Evolutionary conservation across 2,888 invertebrate species (phyloP).

Genomic region (Neoitamus cyanurus): DNA sequence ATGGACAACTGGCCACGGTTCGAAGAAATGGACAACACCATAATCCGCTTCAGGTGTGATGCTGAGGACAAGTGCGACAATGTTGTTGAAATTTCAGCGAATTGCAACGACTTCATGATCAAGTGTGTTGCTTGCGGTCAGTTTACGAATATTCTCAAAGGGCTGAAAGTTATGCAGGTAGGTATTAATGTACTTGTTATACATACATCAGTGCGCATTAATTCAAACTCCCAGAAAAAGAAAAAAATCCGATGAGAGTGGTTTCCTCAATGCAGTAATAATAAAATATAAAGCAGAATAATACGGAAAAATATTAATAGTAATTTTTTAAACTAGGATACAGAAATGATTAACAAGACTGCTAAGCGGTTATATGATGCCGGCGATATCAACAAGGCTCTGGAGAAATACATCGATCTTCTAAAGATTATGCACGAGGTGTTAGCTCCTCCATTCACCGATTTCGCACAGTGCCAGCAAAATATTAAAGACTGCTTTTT

Average conservation of each 20-base stretch:
- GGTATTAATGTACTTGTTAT: too few relatives aligned
- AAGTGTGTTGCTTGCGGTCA: conserved; percentile 76
- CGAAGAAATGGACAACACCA: conserved; percentile 75
- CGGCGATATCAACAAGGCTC: conserved; percentile 73
- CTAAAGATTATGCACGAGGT: conserved; percentile 76
- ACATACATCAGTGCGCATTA: too few relatives aligned
- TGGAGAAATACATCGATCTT: conserved; percentile 74
- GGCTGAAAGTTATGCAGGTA: conserved; percentile 78
- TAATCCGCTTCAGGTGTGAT: conserved; percentile 75
- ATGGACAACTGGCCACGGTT: conserved; percentile 81
- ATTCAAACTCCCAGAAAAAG: too few relatives aligned
- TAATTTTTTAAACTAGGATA: too few relatives aligned
- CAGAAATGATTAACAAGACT: conserved; percentile 74
- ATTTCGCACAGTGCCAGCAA: conserved; percentile 81
- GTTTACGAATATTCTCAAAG: conserved; percentile 78
- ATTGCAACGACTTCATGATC: conserved; percentile 77
- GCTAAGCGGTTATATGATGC: conserved; percentile 73
- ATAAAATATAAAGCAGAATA: too few relatives aligned
- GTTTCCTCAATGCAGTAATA: too few relatives aligned
- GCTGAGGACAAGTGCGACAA: conserved; percentile 74
- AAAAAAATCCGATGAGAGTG: too few relatives aligned
- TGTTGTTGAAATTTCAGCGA: conserved; percentile 72
- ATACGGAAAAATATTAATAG: too few relatives aligned
- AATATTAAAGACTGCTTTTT: conserved; percentile 76
- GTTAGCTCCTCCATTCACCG: conserved; percentile 78